Percentiles rank a stretch among this genome's conserved stretches.
phyloP scores from a whole-genome alignment of 2,888 invertebrate species.

The Drosophila subsilvestris region DNA sequence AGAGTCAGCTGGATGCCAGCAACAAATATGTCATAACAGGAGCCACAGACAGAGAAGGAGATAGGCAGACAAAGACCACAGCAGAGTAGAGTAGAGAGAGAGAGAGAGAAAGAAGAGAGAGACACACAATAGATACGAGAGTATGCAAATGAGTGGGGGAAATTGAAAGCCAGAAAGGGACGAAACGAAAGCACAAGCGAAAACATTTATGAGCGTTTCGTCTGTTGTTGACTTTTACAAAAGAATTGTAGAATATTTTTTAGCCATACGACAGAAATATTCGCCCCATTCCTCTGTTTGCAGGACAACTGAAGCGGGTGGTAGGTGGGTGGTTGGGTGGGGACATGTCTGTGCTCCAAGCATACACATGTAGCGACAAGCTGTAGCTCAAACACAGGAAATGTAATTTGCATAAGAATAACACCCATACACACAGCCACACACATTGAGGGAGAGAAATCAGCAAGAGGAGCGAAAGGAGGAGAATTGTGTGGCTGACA shows the following conservation, averaged over 20 bases:
- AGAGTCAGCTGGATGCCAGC: slow-evolving; percentile 64
- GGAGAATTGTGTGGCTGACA: slow-evolving; percentile 31
- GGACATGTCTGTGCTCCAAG: slow-evolving; percentile 18
- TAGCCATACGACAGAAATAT: slow-evolving; percentile 65
- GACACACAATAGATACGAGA: slow-evolving; percentile 6
- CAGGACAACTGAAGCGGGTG: neutral
- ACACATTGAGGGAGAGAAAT: slow-evolving; percentile 28
- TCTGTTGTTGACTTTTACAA: slow-evolving; percentile 75
- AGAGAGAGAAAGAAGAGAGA: slow-evolving; percentile 21
- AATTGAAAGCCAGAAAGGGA: slow-evolving; percentile 28
- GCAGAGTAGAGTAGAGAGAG: slow-evolving; percentile 21
- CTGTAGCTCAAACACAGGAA: slow-evolving; percentile 79
- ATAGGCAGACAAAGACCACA: neutral
- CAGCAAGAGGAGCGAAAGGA: neutral
- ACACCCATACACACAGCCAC: slow-evolving; percentile 45
- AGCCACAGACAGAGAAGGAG: slow-evolving; percentile 13
- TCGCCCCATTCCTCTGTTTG: slow-evolving; percentile 4
- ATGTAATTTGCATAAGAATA: slow-evolving; percentile 80
- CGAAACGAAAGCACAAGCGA: slow-evolving; percentile 31
- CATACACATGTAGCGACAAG: slow-evolving; percentile 74
- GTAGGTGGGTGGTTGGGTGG: neutral
- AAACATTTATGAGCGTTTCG: slow-evolving; percentile 70
- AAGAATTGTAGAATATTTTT: slow-evolving; percentile 75
- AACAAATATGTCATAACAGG: slow-evolving; percentile 77
- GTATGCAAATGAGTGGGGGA: slow-evolving; percentile 38